A percentile compares a stretch with the other conserved stretches of the same genome.
phyloP scores from a whole-genome alignment of 2,113 vertebrate species.

The Piliocolobus tephrosceles region DNA sequence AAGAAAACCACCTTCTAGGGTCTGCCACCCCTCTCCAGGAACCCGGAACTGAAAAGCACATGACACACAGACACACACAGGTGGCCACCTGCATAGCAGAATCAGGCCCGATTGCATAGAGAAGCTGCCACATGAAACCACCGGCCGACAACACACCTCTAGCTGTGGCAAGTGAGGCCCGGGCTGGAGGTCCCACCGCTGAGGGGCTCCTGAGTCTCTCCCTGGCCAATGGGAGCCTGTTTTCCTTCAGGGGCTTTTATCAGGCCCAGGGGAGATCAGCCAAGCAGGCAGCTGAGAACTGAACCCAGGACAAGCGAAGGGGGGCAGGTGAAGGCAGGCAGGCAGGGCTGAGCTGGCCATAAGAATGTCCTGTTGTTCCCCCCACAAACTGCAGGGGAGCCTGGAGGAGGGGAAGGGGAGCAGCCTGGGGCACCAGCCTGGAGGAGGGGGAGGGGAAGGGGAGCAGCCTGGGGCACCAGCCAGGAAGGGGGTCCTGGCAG shows the following conservation, averaged over 20 bases:
- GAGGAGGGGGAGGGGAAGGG: neutral
- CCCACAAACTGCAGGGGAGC: neutral
- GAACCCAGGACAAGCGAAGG: neutral
- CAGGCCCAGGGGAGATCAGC: neutral
- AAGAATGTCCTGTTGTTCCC: neutral
- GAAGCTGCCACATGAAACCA: neutral
- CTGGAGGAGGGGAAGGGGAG: too few species aligned
- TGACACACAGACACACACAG: neutral
- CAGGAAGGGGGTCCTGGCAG: neutral
- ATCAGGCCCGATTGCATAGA: neutral
- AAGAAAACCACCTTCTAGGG: neutral
- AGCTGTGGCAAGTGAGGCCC: neutral
- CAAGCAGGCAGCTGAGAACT: neutral
- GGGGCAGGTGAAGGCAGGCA: fast-evolving
- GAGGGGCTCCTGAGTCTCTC: neutral
- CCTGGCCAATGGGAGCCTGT: fast-evolving
- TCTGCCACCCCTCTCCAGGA: neutral
- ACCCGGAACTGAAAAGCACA: neutral
- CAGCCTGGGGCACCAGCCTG: neutral
- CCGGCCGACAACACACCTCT: neutral
- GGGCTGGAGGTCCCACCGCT: fast-evolving
- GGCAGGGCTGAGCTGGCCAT: neutral
- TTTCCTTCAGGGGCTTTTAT: neutral
- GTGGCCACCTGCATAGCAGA: neutral
- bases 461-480: neutral